Base-by-base conservation (phyloP, 2,797 vertebrate genomes). In the Sardinella longiceps region DNA sequence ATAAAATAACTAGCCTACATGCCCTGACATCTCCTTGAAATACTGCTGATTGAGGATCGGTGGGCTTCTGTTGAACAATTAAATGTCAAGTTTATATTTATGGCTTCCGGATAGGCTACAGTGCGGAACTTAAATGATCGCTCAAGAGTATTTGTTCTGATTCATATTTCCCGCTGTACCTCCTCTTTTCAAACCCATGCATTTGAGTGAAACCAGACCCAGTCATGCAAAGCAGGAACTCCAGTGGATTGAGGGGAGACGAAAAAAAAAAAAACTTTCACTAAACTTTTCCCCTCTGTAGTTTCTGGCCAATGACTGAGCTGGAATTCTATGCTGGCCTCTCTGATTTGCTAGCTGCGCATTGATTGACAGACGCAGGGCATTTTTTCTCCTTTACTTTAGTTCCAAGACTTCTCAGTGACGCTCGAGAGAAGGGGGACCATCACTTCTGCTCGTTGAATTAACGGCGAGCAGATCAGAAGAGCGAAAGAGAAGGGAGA, bases 331-430 rank as follows among this genome's bases (percentile, higher is more conserved):
- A 25, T 3, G 39, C 0, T 88, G 82, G 53, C 90, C 81, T 11
- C 89, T 88, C 87, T 92, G 91, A 95, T 94, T 95, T 88, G 94
- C 89, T 85, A 43, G 63, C 91, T 81, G 53, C 63, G 12, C 2
- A 66, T 37, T 93, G 93, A 95, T 50, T 95, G 95, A 94, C 95
- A 93, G 91, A 86, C 88, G 82, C 81, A 53, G 87, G 85, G 82
- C 83, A 86, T 88, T 87, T 87, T 82, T 82, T 90, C 89, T 85
- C 83, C 53, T 84, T 50, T 53, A 63, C 43, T 83, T 89, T 89
- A 93, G 92, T 93, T 93, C 92, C 86, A 89, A 91, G 92, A 91
- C 89, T 88, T 93, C 90, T 93, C 90, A 91, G 94, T 94, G 94
- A 94, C 92, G 92, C 87, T 85, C 83, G 87, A 80, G 85, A 86